Base-by-base conservation (phyloP, 1,140 invertebrate species). In the Cyclina sinensis region DNA sequence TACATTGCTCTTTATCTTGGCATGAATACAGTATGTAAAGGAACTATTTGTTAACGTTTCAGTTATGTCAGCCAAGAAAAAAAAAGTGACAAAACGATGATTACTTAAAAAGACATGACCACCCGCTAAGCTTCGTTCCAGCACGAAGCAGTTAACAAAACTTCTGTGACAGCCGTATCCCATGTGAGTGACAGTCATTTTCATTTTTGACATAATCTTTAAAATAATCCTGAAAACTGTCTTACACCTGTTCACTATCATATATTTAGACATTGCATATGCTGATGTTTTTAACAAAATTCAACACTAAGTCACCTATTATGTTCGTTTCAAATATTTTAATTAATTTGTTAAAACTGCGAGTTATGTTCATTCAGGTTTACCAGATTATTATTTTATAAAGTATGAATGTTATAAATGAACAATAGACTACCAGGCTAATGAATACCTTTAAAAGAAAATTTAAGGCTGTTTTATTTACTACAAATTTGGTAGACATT, bases 101-200 rank as follows among this genome's bases (percentile, higher is more conserved):
- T 70, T 78, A 54, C 74, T 54, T 78, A 78, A 51, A 48, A 54
- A 78, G 74, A 78, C 74, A 51, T 2, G 74, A 78, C 74, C 74
- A 78, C 74, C 74, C 27, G 27, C 14, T 21, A n/a, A 5, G 46
- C 46, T 51, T 78, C 74, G 14, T 54, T 54, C 48, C n/a, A 78
- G 32, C 74, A 78, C 18, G 12, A 16, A 51, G 46, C 21, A 78
- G 46, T 78, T 78, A 78, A 78, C 74, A 78, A 78, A 51, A 16
- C 16, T 7, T 46, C 39, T 51, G 43, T 78, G 48, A 78, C 74
- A 78, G 16, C 21, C 24, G 21, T 35, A 37, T 24, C 48, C 74
- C 14, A 35, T 51, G 3, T 57, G 48, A 51, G 46, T 78, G 74
- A 78, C 74, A 78, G 74, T 54, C 24, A 78, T 78, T 78, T 54